Base-by-base conservation (phyloP, 2,888 invertebrate genomes). In the Cremastobaeus sp. region DNA sequence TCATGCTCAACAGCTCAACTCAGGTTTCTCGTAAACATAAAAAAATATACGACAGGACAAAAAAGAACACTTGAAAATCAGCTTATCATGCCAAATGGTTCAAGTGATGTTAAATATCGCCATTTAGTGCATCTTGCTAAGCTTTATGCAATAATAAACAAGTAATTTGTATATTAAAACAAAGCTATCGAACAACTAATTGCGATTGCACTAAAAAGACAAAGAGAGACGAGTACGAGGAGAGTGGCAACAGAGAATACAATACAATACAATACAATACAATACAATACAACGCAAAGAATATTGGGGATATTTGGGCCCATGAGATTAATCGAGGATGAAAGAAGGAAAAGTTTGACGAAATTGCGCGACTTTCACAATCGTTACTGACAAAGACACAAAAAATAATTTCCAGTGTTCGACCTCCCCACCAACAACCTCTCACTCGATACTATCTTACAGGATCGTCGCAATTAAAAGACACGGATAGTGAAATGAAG, bases 141-240 rank as follows among this genome's bases (percentile, higher is more conserved):
- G 25, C 47, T 59, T 59, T 59, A 59, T 59, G 59, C 59, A 59
- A 59, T 37, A 28, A 47, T 59, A 59, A 59, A 59, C 47, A 59
- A 59, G 59, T 47, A 37, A 47, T 28, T 47, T 47, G 20, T 47
- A 15, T 35, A 59, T 45, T 12, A 57, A 34, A 45, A 15, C 25
- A 55, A 55, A 54, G 12, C 30, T 15, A 12, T 52, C 18, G 21
- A 41, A 20, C n/a, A n/a, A n/a, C n/a, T n/a, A n/a, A n/a, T n/a
- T n/a, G n/a, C n/a, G n/a, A n/a, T 30, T 30, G 8, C 30, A 30
- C 9, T 30, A n/a, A n/a, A 9, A 30, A 30, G n/a, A 30, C 9
- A n/a, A n/a, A n/a, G n/a, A n/a, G n/a, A n/a, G n/a, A n/a, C n/a
- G n/a, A n/a, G n/a, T n/a, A n/a, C n/a, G n/a, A n/a, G n/a, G n/a